A percentile compares a stretch with the other conserved stretches of the same genome.
Conservation (phyloP, 2,797 vertebrate species). For the Presbytis comata region DNA sequence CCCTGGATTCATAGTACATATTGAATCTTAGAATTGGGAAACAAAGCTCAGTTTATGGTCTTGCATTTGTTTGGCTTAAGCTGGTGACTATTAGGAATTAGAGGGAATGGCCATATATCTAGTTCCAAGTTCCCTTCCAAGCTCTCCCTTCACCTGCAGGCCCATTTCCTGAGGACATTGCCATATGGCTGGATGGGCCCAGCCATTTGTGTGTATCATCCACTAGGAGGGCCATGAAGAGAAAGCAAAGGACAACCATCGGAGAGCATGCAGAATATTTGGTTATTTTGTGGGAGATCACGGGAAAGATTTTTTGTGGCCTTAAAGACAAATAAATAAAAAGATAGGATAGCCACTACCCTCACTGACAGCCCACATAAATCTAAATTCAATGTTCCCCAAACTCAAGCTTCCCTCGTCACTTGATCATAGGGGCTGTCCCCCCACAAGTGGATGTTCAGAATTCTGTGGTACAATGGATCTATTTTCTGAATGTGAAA, state of each 20-base stretch:
- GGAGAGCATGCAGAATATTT: neutral
- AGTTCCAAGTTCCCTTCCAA: neutral
- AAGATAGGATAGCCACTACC: neutral
- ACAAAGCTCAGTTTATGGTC: constrained; percentile 17
- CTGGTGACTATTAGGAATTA: neutral
- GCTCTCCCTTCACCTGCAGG: neutral
- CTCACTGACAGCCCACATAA: neutral
- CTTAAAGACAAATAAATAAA: constrained; percentile 25
- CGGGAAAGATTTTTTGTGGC: neutral
- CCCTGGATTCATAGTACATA: constrained; percentile 15
- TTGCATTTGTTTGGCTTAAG: constrained; percentile 33
- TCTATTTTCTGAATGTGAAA: neutral
- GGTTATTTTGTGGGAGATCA: neutral
- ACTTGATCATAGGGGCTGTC: neutral
- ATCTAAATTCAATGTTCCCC: neutral
- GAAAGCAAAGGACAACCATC: neutral
- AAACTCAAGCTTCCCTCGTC: neutral
- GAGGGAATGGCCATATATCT: neutral
- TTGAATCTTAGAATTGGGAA: neutral
- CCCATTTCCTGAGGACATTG: neutral
- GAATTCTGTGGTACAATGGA: neutral
- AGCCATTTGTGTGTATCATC: neutral
- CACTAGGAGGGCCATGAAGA: neutral
- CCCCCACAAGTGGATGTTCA: neutral
- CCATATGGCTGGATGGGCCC: neutral